Conservation (phyloP, 1,140 invertebrate species). For the Manduca sexta region DNA sequence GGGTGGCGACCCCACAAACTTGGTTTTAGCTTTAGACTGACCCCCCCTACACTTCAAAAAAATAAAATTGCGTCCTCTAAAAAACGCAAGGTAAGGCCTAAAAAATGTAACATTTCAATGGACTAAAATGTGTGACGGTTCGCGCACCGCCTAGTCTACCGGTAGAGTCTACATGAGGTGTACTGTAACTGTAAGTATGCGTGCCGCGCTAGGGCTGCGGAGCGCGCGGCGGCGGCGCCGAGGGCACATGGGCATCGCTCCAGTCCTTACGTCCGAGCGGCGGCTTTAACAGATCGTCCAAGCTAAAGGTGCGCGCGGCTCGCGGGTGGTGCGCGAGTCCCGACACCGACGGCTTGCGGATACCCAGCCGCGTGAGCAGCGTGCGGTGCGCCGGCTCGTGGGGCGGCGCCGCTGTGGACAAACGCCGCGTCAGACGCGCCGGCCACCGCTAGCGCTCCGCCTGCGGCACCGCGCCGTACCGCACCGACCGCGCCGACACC, state of each 20-base stretch:
- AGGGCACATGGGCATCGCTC: conserved; percentile 32
- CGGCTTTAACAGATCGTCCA: conserved; percentile 86
- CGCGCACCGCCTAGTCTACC: too few species aligned
- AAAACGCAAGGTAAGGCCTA: too few species aligned
- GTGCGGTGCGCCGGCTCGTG: conserved; percentile 74
- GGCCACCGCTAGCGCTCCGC: conserved; percentile 15
- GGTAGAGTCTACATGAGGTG: background rate
- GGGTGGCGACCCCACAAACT: too few species aligned
- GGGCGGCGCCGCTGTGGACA: conserved; percentile 52
- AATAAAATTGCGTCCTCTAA: too few species aligned
- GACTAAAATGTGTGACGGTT: too few species aligned
- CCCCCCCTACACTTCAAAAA: too few species aligned
- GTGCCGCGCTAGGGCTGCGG: conserved; percentile 28
- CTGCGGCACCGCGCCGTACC: conserved; percentile 13
- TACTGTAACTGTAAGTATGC: background rate
- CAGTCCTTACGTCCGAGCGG: conserved; percentile 80
- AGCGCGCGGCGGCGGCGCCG: conserved; percentile 35
- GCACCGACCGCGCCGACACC: conserved; percentile 28
- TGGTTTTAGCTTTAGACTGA: too few species aligned
- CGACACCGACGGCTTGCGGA: conserved; percentile 85
- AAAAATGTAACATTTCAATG: too few species aligned
- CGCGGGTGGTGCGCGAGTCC: conserved; percentile 78
- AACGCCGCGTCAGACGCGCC: conserved; percentile 44
- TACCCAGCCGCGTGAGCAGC: conserved; percentile 83
- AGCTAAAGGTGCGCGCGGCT: conserved; percentile 83